Evolutionary conservation across 2,113 vertebrate genomes (phyloP), one percentile per base, ranked within the genome.

Genomic region (Gopherus evgoodei): DNA sequence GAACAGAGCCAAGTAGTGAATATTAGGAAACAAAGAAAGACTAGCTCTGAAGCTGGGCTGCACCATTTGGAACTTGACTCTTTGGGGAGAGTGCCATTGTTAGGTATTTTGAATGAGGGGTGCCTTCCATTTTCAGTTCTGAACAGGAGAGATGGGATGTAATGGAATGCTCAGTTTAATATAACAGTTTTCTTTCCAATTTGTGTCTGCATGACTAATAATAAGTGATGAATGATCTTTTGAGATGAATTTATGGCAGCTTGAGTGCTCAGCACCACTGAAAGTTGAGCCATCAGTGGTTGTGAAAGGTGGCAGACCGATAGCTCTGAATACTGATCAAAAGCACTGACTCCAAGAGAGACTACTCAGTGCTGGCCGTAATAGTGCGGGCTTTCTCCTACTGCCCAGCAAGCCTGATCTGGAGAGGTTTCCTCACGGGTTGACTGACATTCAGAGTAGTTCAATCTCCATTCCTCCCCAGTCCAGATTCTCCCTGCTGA

Each of bases 191-290:
- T 84, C 91, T 89, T 44, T 44, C 72, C 38, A 44, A 11, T 84
- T 16, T 16, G 17, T 57, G 69, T 86, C 44, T 29, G 29, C n/a
- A 27, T 49, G 11, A 89, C 86, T 84, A 96, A 87, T 90, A 90
- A 90, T 72, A 90, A 96, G 90, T 52, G 72, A 80, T 38, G 35
- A 53, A 78, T 89, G 78, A 91, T 53, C 62, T 89, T 92, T 89
- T 50, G 72, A 25, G 22, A 44, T 76, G n/a, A 10, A 90, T 91
- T 62, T 95, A 83, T 38, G 84, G 84, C n/a, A 96, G 25, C 1
- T 89, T 82, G 81, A 83, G 81, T 8, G 44, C 59, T 49, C 72
- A 2, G 16, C 47, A 69, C 24, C 44, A 89, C 87, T 79, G 90
- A 93, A 95, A 93, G 42, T 44, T 31, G 89, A 87, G 62, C 14